phyloP scores from a whole-genome alignment of 2,888 invertebrate genomes.

The Mellilla xanthometata region DNA sequence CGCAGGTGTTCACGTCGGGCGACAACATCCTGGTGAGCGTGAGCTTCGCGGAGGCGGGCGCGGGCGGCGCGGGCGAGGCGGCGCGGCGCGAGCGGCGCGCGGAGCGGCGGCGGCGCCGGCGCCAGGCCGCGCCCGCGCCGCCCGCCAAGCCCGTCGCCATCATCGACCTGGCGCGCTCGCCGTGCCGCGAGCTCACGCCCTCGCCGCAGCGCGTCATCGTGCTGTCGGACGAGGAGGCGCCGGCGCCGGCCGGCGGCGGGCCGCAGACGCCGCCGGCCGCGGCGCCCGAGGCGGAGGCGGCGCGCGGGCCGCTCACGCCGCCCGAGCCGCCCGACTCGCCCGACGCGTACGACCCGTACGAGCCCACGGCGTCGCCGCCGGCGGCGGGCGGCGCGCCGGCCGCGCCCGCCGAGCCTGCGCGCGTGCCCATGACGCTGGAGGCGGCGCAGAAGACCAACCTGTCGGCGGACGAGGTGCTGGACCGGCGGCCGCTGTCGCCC shows the following conservation, averaged over 20 bases:
- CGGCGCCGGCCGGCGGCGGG: conserved; percentile 46
- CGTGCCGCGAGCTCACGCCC: conserved; percentile 91
- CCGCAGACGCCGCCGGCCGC: conserved; percentile 80
- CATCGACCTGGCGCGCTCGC: conserved; percentile 92
- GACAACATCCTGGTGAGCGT: conserved; percentile 96
- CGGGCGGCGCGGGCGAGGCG: conserved; percentile 38
- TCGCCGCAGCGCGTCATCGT: conserved; percentile 92
- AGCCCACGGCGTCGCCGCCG: conserved; percentile 89
- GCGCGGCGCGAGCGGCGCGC: conserved; percentile 32
- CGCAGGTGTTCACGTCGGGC: conserved; percentile 91
- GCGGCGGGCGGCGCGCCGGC: conserved; percentile 36
- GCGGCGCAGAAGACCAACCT: conserved; percentile 74
- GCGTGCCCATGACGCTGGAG: conserved; percentile 66
- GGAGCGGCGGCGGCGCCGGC: conserved; percentile 30
- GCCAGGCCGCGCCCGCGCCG: conserved; percentile 33
- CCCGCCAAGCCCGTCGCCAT: conserved; percentile 87
- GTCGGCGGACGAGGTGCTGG: conserved; percentile 74
- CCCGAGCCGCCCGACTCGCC: conserved; percentile 84
- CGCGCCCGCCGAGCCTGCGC: conserved; percentile 21
- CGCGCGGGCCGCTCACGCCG: conserved; percentile 87
- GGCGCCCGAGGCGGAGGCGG: conserved; percentile 83
- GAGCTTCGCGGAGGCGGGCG: conserved; percentile 91
- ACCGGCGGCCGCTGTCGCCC: conserved; percentile 77
- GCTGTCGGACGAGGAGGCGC: conserved; percentile 88
- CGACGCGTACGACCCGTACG: conserved; percentile 95